These are phyloP conservation scores for Lycopodina hypogea DNA, from an alignment of 37 sponge, comb jelly and placozoan species.

Conservation along the genomic window DNA sequence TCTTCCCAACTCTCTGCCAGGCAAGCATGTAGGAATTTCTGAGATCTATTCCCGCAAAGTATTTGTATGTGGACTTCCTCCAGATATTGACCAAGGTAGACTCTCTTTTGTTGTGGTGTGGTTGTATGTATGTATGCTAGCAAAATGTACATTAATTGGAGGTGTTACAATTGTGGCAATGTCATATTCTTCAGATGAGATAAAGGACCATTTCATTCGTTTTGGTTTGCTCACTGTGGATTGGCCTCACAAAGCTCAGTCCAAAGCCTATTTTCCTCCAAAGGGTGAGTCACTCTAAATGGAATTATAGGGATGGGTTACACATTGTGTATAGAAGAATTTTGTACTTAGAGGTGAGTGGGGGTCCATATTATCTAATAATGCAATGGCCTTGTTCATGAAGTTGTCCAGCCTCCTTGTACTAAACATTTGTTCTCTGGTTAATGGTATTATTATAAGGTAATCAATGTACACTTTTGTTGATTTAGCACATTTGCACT, in stretches of 20 bases:
- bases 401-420: not conserved
- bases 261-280: constrained; percentile 94
- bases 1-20: not conserved
- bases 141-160: not conserved
- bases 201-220: constrained; percentile 76
- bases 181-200: constrained; percentile 74
- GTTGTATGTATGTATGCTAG: not conserved
- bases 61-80: constrained; percentile 98
- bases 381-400: no score
- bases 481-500: no score
- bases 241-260: constrained; percentile 99
- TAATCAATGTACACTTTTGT: no score
- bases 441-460: not conserved
- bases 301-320: not conserved
- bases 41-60: constrained; percentile 95
- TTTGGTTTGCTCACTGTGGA: constrained; percentile 94
- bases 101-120: constrained; percentile 19
- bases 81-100: constrained; percentile 97
- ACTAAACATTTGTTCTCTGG: not conserved
- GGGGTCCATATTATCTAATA: not conserved
- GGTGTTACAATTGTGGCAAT: not conserved
- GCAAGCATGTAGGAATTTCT: not conserved
- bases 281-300: constrained; percentile 65
- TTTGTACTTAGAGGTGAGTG: not conserved
- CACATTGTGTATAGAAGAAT: no score